These are phyloP conservation scores for Eudasyphora cyanicolor DNA, from an alignment of 2,888 invertebrate genomes.

Conservation along the genomic window DNA sequence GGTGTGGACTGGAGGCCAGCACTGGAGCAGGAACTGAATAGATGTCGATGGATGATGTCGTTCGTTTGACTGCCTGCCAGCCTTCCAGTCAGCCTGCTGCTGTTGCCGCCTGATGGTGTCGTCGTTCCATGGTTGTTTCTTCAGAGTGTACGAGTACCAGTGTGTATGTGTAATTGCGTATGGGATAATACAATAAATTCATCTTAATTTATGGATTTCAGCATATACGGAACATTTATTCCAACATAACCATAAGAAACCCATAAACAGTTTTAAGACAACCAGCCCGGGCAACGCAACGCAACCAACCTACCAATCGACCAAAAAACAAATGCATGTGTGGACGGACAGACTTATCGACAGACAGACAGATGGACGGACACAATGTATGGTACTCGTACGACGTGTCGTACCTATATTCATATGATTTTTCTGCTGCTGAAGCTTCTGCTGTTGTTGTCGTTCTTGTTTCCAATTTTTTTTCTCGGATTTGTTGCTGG, in stretches of 20 bases:
- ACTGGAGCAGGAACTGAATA: too few species aligned
- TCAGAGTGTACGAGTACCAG: neutral
- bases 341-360: neutral
- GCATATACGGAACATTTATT: slow-evolving; percentile 56
- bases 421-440: slow-evolving; percentile 3
- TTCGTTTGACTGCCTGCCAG: slow-evolving; percentile 6
- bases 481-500: slow-evolving; percentile 6
- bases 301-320: neutral
- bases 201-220: slow-evolving; percentile 64
- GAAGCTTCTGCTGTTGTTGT: neutral
- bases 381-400: slow-evolving; percentile 17
- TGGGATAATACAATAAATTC: slow-evolving; percentile 62
- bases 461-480: slow-evolving; percentile 16
- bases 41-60: slow-evolving; percentile 15
- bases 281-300: slow-evolving; percentile 8
- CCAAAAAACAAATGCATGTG: slow-evolving; percentile 19
- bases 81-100: neutral
- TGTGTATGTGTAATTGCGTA: slow-evolving; percentile 41
- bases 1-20: too few species aligned
- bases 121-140: neutral
- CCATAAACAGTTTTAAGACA: slow-evolving; percentile 57
- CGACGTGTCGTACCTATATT: neutral
- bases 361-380: neutral
- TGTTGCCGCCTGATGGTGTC: slow-evolving; percentile 23
- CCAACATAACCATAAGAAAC: slow-evolving; percentile 56